Percentiles rank a stretch among this genome's conserved stretches.
phyloP scores from a whole-genome alignment of 2,113 vertebrate genomes.

The Promerops cafer region DNA sequence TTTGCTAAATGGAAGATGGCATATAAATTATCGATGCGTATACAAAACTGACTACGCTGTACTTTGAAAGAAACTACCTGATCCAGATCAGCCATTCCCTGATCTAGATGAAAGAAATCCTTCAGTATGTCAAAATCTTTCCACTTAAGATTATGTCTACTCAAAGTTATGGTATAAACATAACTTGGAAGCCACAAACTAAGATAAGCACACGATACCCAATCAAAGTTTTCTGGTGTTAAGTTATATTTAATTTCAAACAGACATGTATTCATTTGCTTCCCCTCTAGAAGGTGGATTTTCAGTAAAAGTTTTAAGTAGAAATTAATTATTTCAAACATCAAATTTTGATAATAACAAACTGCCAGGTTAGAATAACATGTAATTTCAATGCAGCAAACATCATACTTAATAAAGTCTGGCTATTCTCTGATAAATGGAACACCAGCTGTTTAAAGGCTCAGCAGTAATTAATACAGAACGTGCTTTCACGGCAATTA shows the following conservation, averaged over 20 bases:
- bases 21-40: background rate
- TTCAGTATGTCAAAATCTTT: background rate
- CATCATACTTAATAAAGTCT: background rate
- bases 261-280: background rate
- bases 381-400: background rate
- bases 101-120: background rate
- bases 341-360: background rate
- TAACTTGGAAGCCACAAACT: background rate
- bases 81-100: background rate
- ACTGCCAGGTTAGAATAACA: background rate
- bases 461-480: background rate
- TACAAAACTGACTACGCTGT: background rate
- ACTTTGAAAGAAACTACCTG: background rate
- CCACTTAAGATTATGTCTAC: background rate
- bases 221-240: background rate
- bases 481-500: background rate
- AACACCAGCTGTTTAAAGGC: background rate
- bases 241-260: background rate
- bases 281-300: background rate
- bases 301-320: background rate
- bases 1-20: background rate
- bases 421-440: background rate
- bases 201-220: background rate
- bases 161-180: rapidly evolving
- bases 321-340: background rate